Conservation (phyloP, 1,140 invertebrate genomes). For the Neuroterus valhalla region DNA sequence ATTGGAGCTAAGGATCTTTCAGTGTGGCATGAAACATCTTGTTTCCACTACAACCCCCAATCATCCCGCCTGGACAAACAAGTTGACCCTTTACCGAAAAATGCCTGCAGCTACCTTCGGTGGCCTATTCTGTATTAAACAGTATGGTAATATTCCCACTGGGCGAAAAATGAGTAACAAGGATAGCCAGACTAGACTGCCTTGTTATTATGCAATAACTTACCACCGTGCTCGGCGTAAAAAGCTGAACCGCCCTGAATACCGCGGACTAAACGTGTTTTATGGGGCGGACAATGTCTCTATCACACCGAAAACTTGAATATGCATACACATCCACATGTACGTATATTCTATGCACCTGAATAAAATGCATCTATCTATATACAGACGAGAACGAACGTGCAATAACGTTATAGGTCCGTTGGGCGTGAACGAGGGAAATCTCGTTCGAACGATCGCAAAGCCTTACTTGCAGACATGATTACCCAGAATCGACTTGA, state of each 20-base stretch:
- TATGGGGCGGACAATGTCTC: slow-evolving; percentile 67
- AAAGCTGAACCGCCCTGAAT: slow-evolving; percentile 34
- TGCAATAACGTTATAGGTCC: slow-evolving; percentile 57
- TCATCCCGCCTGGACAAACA: slow-evolving; percentile 42
- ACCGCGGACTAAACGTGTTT: slow-evolving; percentile 65
- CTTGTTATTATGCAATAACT: slow-evolving; percentile 76
- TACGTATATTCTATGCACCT: slow-evolving; percentile 43
- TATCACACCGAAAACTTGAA: slow-evolving; percentile 63
- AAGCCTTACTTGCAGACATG: slow-evolving; percentile 26
- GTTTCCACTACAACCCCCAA: slow-evolving; percentile 33
- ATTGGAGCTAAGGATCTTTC: too few relatives aligned
- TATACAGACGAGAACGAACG: slow-evolving; percentile 54
- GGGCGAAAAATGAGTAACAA: slow-evolving; percentile 69
- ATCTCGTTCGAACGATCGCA: slow-evolving; percentile 19
- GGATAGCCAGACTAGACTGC: slow-evolving; percentile 57
- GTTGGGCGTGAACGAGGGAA: slow-evolving; percentile 29
- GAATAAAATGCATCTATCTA: slow-evolving; percentile 55
- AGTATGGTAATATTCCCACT: slow-evolving; percentile 67
- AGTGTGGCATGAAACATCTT: too few relatives aligned
- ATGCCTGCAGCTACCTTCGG: slow-evolving; percentile 39
- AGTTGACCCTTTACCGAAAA: slow-evolving; percentile 39
- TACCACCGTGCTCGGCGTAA: slow-evolving; percentile 57
- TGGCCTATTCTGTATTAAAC: slow-evolving; percentile 69
- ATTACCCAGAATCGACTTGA: slow-evolving; percentile 17
- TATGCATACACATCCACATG: slow-evolving; percentile 55